These are phyloP conservation scores for Trachops cirrhosus DNA, from an alignment of 2,797 vertebrate genomes.

Conservation along the genomic window DNA sequence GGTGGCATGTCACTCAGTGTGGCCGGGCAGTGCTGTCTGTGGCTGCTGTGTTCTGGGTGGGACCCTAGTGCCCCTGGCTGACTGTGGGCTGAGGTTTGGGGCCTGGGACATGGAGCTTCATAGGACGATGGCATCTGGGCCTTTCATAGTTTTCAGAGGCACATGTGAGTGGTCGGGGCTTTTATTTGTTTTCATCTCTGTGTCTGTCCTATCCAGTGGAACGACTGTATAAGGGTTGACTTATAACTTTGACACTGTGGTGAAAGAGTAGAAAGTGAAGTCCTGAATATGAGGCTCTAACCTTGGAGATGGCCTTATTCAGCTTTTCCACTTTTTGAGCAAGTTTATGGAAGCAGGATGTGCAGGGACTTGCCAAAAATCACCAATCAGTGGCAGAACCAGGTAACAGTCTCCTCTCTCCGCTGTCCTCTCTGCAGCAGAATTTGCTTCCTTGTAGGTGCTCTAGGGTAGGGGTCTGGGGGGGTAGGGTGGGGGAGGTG, in stretches of 20 bases:
- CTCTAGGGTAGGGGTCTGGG: background rate
- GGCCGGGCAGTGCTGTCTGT: background rate
- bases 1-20: background rate
- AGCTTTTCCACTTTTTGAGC: background rate
- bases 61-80: background rate
- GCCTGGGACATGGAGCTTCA: background rate
- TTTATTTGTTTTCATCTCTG: background rate
- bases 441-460: background rate
- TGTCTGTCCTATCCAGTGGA: background rate
- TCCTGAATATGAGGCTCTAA: background rate
- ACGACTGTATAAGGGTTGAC: background rate
- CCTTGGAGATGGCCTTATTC: background rate
- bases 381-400: background rate
- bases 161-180: background rate
- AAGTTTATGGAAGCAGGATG: background rate
- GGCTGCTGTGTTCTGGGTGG: background rate
- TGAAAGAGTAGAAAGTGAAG: background rate
- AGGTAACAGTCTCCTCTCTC: background rate
- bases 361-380: background rate
- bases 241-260: background rate
- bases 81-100: background rate
- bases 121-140: fast-evolving
- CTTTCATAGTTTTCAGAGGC: background rate
- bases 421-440: background rate
- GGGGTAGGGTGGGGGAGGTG: background rate